Percentiles rank a stretch among this genome's conserved stretches.
These are phyloP conservation scores for Drosophila multiciliata DNA, from an alignment of 2,888 invertebrate genomes.

Conservation along the genomic window DNA sequence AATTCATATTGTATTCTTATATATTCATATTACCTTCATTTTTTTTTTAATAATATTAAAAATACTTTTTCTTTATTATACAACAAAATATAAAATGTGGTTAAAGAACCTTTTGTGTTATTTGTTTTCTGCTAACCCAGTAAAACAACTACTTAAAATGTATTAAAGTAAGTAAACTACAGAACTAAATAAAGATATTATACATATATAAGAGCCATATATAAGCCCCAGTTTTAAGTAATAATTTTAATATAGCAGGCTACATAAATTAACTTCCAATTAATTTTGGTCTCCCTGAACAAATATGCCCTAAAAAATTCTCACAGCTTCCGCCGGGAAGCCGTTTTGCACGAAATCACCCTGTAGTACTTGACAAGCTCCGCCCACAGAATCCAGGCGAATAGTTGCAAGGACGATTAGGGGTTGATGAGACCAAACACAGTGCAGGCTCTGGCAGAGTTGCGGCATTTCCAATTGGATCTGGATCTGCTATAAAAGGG, in stretches of 20 bases:
- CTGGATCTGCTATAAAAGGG: slow-evolving; percentile 71
- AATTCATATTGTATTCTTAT: background rate
- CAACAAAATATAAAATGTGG: background rate
- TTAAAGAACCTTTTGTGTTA: background rate
- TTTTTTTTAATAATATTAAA: background rate
- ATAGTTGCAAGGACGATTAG: slow-evolving; percentile 60
- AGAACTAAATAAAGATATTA: background rate
- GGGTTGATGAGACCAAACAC: slow-evolving; percentile 50
- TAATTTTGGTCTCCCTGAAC: slow-evolving; percentile 6
- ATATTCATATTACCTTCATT: no score
- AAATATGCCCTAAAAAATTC: slow-evolving; percentile 41
- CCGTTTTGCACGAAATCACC: slow-evolving; percentile 50
- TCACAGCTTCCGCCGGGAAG: slow-evolving; percentile 48
- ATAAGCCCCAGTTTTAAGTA: background rate
- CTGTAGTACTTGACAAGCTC: slow-evolving; percentile 68
- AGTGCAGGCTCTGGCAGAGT: slow-evolving; percentile 24
- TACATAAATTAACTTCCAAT: slow-evolving; percentile 14
- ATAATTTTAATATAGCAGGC: background rate
- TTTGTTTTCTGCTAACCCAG: background rate
- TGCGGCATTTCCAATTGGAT: slow-evolving; percentile 70
- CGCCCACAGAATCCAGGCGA: slow-evolving; percentile 65
- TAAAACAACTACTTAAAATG: background rate
- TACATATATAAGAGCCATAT: background rate
- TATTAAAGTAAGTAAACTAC: background rate
- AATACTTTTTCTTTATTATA: background rate